Conservation (phyloP, 2,888 invertebrate genomes). For the Drosophila algonquin region DNA sequence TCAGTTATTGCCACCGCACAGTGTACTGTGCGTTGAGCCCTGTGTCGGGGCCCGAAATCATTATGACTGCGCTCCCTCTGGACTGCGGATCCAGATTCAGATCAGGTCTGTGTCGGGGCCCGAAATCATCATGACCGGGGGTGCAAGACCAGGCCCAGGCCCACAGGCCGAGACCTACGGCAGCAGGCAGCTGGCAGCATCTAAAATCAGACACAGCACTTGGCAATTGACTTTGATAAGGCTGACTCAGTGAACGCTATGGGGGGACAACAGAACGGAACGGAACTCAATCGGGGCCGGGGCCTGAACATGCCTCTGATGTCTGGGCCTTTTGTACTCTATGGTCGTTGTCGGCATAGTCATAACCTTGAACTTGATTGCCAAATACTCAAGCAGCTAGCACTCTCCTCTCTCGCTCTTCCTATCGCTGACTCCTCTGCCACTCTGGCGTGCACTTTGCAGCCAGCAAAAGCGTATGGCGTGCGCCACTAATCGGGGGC, state of each 20-base stretch:
- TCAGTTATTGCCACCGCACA: constrained; percentile 24
- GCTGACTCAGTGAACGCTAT: constrained; percentile 61
- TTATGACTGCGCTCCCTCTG: no score
- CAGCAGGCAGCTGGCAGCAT: constrained; percentile 22
- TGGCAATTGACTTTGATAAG: constrained; percentile 54
- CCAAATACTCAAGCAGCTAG: constrained; percentile 25
- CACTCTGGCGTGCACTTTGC: constrained; percentile 24
- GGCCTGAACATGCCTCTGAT: constrained; percentile 71
- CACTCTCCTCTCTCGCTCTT: not conserved
- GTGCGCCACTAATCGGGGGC: constrained; percentile 26
- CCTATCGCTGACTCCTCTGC: not conserved
- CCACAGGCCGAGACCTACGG: not conserved
- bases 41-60: not conserved
- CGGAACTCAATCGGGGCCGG: constrained; percentile 37
- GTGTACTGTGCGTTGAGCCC: not conserved
- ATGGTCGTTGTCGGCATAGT: not conserved
- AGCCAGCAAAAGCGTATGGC: constrained; percentile 7
- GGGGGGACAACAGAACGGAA: not conserved
- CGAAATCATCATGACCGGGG: constrained; percentile 65
- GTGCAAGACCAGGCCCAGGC: constrained; percentile 20
- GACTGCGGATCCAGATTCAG: not conserved
- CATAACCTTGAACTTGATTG: constrained; percentile 46
- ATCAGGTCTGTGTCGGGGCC: constrained; percentile 59
- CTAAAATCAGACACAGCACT: constrained; percentile 18
- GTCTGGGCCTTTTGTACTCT: constrained; percentile 42